Base-by-base conservation (phyloP, 2,797 vertebrate species). In the Acanthopagrus latus region DNA sequence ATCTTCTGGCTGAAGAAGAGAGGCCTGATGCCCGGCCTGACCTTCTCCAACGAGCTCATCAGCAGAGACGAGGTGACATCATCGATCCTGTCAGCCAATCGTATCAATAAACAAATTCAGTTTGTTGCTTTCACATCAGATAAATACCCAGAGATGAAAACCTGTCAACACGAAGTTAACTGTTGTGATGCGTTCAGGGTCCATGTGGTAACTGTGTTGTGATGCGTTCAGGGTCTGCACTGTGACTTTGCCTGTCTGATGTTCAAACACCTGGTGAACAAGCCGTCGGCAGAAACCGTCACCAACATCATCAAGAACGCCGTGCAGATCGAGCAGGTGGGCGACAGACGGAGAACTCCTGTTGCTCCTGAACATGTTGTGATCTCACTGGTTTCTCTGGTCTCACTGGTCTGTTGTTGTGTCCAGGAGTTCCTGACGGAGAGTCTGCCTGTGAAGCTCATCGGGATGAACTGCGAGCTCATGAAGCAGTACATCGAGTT, bases 1-100 rank as follows among this genome's bases (percentile, higher is more conserved):
- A 99, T 99, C 88, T 99, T 99, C 95, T 99, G 98, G 98, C 91
- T 99, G 84, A 99, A 99, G 95, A 99, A 99, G 86, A 93, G 98
- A 23, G 97, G 98, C 11, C 92, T 99, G 71, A 99, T 99, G 98
- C 98, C 98, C 17, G 98, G 98, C 50, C 96, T 99, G 84, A 99
- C 98, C 3, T 99, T 99, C 94, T 98, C 97, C 82, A 99, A 99
- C 0, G 98, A 99, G 75, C 97, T 99, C 16, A 99, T 99, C 80
- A 99, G 97, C 82, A 95, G 97, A 93, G 98, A 99, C 65, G 98
- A 99, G 96, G 98, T 99, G 89, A 86, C 29, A 33, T 33, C 29
- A 33, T 33, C 29, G 29, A 33, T 33, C 29, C 29, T 33, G 33
- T 7, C 29, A 33, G 29, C 29, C 29, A 33, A 33, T 33, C 29